These are phyloP conservation scores for Drosophila vallismaia DNA, from an alignment of 2,888 invertebrate species.

Conservation along the genomic window DNA sequence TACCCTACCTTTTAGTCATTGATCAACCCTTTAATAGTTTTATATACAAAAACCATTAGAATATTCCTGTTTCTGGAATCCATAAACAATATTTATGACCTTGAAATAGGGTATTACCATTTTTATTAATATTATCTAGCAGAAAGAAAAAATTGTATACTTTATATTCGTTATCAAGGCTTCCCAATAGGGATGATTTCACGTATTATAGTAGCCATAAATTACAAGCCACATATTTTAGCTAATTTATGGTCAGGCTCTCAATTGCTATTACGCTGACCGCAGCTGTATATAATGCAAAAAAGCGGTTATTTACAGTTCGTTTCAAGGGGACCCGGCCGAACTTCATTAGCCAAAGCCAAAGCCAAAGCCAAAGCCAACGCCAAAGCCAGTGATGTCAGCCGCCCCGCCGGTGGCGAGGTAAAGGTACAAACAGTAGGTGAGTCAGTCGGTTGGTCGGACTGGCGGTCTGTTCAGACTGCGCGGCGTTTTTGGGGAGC, in stretches of 20 bases:
- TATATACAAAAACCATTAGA: no score
- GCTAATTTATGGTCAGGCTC: constrained; percentile 10
- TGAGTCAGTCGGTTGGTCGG: constrained; percentile 38
- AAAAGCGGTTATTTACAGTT: constrained; percentile 16
- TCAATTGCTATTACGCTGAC: constrained; percentile 23
- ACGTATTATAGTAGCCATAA: background rate
- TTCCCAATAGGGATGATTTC: background rate
- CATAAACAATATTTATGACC: no score
- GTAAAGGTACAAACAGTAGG: constrained; percentile 5
- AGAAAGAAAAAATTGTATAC: background rate
- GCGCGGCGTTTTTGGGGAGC: constrained; percentile 33
- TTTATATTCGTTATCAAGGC: background rate
- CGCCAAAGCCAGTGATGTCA: constrained; percentile 28
- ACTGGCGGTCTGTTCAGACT: constrained; percentile 43
- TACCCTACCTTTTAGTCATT: background rate
- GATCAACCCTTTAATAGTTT: no score
- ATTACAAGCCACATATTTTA: constrained; percentile 14
- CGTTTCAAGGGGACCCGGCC: constrained; percentile 11
- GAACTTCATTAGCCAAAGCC: constrained; percentile 28
- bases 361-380: background rate
- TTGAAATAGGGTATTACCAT: background rate
- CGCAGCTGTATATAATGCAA: constrained; percentile 15
- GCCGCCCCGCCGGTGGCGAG: constrained; percentile 21
- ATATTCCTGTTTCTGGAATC: no score
- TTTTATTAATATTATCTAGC: background rate